Evolutionary conservation across 2,888 invertebrate species (phyloP).

Genomic region (Heliconius cydno): DNA sequence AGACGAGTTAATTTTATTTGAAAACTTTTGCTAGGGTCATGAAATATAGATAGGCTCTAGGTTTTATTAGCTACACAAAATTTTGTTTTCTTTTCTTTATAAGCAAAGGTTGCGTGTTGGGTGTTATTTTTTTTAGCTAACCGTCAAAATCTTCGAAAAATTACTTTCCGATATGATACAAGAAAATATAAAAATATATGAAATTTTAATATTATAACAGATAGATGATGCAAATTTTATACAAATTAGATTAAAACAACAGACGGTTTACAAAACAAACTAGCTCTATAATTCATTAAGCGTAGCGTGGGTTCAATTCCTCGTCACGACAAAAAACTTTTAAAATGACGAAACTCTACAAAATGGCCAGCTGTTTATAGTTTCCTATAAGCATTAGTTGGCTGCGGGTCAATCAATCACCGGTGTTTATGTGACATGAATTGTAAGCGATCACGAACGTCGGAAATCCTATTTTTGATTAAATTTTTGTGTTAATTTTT

Average conservation of each 20-base stretch:
- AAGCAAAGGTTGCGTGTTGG: no score
- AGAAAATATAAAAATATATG: no score
- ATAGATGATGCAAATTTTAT: neutral
- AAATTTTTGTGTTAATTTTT: neutral
- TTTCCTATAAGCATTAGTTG: constrained; percentile 76
- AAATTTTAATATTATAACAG: neutral
- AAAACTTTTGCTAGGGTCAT: no score
- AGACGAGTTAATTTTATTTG: no score
- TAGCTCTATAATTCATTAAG: constrained; percentile 13
- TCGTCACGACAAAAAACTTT: constrained; percentile 30
- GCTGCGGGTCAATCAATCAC: constrained; percentile 81
- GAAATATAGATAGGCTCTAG: no score
- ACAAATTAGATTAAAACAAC: neutral
- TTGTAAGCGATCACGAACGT: constrained; percentile 58
- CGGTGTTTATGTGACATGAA: constrained; percentile 78
- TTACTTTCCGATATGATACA: no score
- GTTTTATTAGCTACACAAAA: no score
- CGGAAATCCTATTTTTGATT: constrained; percentile 55
- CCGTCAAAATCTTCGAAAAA: no score
- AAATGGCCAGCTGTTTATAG: constrained; percentile 77
- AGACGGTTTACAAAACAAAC: constrained; percentile 1
- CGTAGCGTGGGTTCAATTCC: constrained; percentile 29
- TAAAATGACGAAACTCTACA: constrained; percentile 55
- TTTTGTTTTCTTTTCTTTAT: no score
- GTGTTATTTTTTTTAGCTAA: no score